These are phyloP conservation scores for Anhinga anhinga DNA, from an alignment of 2,113 vertebrate species.

Conservation along the genomic window DNA sequence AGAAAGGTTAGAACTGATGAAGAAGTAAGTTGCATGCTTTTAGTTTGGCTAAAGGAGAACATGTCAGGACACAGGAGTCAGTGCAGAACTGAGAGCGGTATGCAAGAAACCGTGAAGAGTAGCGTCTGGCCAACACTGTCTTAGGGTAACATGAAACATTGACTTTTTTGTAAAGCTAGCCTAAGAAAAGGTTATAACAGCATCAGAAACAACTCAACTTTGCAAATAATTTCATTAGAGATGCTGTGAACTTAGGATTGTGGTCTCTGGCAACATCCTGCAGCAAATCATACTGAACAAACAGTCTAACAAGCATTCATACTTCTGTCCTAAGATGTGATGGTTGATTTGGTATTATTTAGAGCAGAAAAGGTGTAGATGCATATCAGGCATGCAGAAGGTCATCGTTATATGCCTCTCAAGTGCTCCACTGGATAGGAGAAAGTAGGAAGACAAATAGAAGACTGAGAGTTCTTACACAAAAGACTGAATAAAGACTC, in stretches of 20 bases:
- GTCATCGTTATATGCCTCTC: fast-evolving
- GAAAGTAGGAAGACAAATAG: neutral
- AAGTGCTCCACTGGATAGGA: neutral
- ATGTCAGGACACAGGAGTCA: neutral
- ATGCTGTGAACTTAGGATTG: neutral
- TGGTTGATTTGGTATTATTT: neutral
- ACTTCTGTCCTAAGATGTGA: neutral
- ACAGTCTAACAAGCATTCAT: neutral
- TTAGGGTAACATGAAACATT: neutral
- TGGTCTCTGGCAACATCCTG: neutral
- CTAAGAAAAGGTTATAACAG: neutral
- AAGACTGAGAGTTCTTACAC: neutral
- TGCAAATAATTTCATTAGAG: neutral
- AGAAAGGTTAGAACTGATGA: neutral
- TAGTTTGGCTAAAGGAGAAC: neutral
- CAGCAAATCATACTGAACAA: neutral
- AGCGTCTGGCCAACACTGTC: neutral
- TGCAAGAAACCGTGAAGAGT: neutral
- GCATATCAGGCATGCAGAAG: neutral
- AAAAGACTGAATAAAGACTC: neutral
- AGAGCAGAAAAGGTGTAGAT: neutral
- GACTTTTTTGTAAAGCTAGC: neutral
- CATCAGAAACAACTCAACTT: neutral
- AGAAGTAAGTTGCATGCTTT: neutral
- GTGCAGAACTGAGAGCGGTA: neutral